A percentile compares a stretch with the other conserved stretches of the same genome.
Conservation (phyloP, 2,797 vertebrate species). For the Eremophila alpestris region DNA sequence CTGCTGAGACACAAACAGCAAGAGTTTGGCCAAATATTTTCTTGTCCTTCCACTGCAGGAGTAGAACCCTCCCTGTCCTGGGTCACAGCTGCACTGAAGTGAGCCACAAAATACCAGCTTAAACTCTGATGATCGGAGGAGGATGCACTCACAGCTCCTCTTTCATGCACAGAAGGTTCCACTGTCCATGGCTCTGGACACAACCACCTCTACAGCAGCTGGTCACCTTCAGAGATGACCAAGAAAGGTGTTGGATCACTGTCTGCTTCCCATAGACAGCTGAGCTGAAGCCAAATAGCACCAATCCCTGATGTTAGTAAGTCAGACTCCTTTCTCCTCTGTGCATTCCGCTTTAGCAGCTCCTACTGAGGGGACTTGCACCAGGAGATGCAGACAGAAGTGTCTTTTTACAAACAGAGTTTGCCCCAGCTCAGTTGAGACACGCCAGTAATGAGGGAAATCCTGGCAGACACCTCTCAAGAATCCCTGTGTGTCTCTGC, state of each 20-base stretch:
- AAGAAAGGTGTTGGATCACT: background rate
- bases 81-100: background rate
- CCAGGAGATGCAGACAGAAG: background rate
- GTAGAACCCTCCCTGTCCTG: background rate
- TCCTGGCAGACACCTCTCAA: background rate
- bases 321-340: background rate
- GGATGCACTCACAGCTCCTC: background rate
- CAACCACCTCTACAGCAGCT: background rate
- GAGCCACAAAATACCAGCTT: background rate
- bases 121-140: background rate
- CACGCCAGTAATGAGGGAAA: background rate
- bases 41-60: background rate
- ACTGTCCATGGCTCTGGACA: background rate
- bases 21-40: background rate
- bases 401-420: background rate
- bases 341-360: background rate
- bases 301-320: background rate
- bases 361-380: background rate
- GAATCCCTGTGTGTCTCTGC: background rate
- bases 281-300: background rate
- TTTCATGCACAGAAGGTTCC: background rate
- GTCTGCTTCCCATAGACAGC: background rate
- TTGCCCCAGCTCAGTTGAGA: background rate
- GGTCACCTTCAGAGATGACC: background rate
- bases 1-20: conserved; percentile 19